These are phyloP conservation scores for Eurosta solidaginis DNA, from an alignment of 1,140 invertebrate genomes.

Conservation along the genomic window DNA sequence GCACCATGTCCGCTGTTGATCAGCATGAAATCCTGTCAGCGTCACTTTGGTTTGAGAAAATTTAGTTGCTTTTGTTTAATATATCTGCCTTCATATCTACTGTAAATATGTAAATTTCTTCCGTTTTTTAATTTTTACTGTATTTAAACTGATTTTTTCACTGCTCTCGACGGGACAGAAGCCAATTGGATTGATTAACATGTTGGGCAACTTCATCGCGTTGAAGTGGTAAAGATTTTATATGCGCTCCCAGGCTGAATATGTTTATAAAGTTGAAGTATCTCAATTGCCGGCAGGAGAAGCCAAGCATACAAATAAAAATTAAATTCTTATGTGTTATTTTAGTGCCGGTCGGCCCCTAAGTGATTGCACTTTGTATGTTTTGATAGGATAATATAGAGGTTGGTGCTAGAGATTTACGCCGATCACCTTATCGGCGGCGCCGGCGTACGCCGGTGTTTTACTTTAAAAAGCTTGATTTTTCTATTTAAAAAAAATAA, in stretches of 20 bases:
- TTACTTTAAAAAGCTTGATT: too few species aligned
- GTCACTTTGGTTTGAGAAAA: slow-evolving; percentile 12
- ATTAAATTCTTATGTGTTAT: neutral
- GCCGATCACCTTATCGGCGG: too few species aligned
- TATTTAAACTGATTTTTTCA: neutral
- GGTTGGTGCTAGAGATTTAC: too few species aligned
- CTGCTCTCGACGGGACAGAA: neutral
- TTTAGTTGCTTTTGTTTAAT: neutral
- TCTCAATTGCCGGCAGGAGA: neutral
- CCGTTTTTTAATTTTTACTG: neutral
- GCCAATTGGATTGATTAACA: neutral
- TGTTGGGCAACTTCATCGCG: slow-evolving; percentile 20
- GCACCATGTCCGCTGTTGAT: neutral
- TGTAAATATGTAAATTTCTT: neutral
- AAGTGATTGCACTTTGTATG: too few species aligned
- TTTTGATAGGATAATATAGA: too few species aligned
- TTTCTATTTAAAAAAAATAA: too few species aligned
- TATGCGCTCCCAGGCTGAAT: neutral
- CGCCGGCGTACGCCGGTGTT: too few species aligned
- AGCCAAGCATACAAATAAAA: neutral
- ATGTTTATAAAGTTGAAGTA: neutral
- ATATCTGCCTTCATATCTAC: neutral
- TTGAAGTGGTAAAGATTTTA: neutral
- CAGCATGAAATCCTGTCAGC: slow-evolving; percentile 12
- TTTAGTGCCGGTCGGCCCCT: too few species aligned